phyloP scores from a whole-genome alignment of 1,140 invertebrate species.

The Drosophila repletoides region DNA sequence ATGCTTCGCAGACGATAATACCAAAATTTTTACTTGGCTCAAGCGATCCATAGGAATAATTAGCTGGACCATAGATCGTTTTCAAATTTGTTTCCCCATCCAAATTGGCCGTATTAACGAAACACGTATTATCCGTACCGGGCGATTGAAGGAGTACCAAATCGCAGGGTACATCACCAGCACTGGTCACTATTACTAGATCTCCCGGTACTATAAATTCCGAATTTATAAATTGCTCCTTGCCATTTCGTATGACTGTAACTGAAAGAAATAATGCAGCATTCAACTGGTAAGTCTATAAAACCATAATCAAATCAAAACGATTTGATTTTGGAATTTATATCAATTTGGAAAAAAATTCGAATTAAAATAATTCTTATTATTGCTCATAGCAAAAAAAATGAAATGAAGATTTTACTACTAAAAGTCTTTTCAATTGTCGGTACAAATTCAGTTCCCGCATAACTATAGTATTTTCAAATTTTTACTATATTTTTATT shows the following conservation, averaged over 20 bases:
- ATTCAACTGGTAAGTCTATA: no score
- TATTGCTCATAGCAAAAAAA: no score
- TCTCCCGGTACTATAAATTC: conserved; percentile 88
- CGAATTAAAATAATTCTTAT: no score
- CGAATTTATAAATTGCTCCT: conserved; percentile 83
- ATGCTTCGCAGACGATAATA: conserved; percentile 86
- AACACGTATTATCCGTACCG: conserved; percentile 96
- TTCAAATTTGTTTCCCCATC: conserved; percentile 99
- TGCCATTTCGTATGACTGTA: conserved; percentile 85
- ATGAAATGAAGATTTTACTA: no score
- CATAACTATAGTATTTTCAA: no score
- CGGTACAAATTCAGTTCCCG: no score
- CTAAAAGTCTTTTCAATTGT: no score
- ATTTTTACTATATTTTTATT: no score
- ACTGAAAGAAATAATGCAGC: conserved; percentile 82
- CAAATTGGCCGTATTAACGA: conserved; percentile 98
- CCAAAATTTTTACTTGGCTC: conserved; percentile 80
- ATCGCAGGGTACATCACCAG: conserved; percentile 91
- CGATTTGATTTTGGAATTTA: no score
- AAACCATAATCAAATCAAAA: no score
- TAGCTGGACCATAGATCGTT: conserved; percentile 85
- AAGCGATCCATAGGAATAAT: conserved; percentile 69
- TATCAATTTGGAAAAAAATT: no score
- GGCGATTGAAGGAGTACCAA: conserved; percentile 89
- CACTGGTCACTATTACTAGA: conserved; percentile 86